These are phyloP conservation scores for Pomphorhynchus laevis DNA, from an alignment of 1,140 invertebrate species.

Conservation along the genomic window DNA sequence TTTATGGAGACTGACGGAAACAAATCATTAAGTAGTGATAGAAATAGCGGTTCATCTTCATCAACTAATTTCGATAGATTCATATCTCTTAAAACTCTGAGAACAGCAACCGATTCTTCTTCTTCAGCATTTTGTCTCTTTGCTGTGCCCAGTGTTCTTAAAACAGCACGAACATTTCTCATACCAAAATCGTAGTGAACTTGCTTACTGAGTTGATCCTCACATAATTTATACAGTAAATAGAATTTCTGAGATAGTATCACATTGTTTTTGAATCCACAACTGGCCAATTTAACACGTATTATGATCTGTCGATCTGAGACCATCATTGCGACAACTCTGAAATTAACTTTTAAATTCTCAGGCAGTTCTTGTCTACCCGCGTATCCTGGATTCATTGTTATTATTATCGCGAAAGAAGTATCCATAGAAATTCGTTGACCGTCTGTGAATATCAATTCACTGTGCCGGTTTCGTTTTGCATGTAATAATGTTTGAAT, in stretches of 20 bases:
- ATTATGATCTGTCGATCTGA: conserved; percentile 87
- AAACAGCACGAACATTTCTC: conserved; percentile 60
- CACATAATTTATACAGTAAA: conserved; percentile 70
- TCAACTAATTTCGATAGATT: conserved; percentile 80
- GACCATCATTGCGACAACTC: conserved; percentile 91
- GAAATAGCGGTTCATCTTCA: conserved; percentile 74
- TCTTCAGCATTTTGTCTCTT: conserved; percentile 58
- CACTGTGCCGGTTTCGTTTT: conserved; percentile 51
- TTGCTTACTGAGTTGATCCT: conserved; percentile 83
- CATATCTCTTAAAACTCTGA: conserved; percentile 75
- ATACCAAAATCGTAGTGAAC: conserved; percentile 85
- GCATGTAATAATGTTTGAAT: conserved; percentile 55
- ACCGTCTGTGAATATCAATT: conserved; percentile 64
- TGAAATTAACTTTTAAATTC: conserved; percentile 81
- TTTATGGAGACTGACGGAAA: conserved; percentile 64
- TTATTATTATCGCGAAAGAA: conserved; percentile 81
- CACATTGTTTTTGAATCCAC: conserved; percentile 75
- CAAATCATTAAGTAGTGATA: conserved; percentile 63
- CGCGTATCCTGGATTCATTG: conserved; percentile 88
- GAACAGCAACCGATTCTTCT: conserved; percentile 66
- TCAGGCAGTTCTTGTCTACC: conserved; percentile 71
- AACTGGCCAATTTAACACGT: conserved; percentile 62
- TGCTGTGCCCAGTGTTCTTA: conserved; percentile 51
- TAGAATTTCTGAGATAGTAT: conserved; percentile 71
- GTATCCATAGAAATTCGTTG: conserved; percentile 59